Evolutionary conservation across 2,797 vertebrate species (phyloP).

Genomic region (Hephaestus fuliginosus): DNA sequence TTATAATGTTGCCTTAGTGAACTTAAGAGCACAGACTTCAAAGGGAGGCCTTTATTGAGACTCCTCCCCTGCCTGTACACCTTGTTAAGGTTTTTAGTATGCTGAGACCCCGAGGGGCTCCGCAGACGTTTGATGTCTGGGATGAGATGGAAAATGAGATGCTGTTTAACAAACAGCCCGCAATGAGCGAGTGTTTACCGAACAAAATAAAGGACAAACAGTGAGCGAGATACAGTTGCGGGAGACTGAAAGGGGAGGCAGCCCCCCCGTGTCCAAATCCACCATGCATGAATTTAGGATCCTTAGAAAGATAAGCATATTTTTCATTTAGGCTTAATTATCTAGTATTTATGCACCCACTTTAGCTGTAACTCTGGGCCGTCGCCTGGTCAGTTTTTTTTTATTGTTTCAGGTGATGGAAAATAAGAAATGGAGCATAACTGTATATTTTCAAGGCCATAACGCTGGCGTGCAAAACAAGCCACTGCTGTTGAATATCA

Average conservation of each 20-base stretch:
- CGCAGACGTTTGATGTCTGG: constrained; percentile 72
- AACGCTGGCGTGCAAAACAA: neutral
- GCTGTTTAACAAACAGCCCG: constrained; percentile 71
- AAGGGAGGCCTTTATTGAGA: constrained; percentile 63
- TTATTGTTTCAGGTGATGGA: too few relatives aligned
- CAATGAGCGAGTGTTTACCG: constrained; percentile 67
- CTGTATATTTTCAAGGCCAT: neutral
- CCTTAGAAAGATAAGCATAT: constrained; percentile 11
- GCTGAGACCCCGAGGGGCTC: constrained; percentile 56
- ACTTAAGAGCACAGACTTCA: constrained; percentile 70
- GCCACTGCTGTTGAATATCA: neutral
- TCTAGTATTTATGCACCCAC: neutral
- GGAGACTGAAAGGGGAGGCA: constrained; percentile 17
- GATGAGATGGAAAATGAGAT: constrained; percentile 73
- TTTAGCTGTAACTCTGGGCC: constrained; percentile 8
- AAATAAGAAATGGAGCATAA: neutral
- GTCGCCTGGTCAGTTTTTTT: neutral
- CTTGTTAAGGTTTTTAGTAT: constrained; percentile 71
- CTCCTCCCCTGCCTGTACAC: constrained; percentile 65
- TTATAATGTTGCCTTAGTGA: constrained; percentile 50
- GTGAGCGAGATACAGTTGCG: constrained; percentile 11
- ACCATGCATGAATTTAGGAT: neutral
- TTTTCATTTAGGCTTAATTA: constrained; percentile 24
- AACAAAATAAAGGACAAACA: constrained; percentile 60
- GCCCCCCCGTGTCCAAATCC: neutral